Percentiles rank a stretch among this genome's conserved stretches.
Evolutionary conservation across 2,888 invertebrate genomes (phyloP).

Genomic region (Anagyrus pseudococci): DNA sequence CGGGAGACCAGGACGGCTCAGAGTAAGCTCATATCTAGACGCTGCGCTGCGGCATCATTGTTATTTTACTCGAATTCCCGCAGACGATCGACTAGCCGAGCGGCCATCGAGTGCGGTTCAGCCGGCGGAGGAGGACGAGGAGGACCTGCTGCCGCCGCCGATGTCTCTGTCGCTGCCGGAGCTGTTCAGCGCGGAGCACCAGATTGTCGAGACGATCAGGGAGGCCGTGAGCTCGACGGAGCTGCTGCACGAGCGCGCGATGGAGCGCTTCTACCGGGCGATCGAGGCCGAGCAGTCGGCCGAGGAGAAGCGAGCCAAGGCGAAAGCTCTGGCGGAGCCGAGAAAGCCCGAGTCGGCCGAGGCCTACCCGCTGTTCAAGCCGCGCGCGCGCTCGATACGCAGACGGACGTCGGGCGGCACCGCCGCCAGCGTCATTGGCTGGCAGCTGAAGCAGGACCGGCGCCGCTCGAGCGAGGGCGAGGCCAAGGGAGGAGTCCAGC

Average conservation of each 20-base stretch:
- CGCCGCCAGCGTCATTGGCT: conserved; percentile 52
- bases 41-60: neutral
- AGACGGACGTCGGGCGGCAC: conserved; percentile 54
- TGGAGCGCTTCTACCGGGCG: conserved; percentile 82
- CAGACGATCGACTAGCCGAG: neutral
- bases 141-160: conserved; percentile 70
- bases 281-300: conserved; percentile 77
- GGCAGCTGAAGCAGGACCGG: conserved; percentile 50
- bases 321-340: conserved; percentile 38
- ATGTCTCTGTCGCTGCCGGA: conserved; percentile 85
- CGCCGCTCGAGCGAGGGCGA: conserved; percentile 57
- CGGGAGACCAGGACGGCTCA: neutral
- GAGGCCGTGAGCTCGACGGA: conserved; percentile 84
- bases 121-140: conserved; percentile 15
- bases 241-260: conserved; percentile 80
- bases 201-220: conserved; percentile 66
- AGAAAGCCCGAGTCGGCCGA: conserved; percentile 43
- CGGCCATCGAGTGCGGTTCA: neutral
- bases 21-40: neutral
- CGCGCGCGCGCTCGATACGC: neutral
- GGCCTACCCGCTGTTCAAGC: conserved; percentile 63
- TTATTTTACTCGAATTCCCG: neutral
- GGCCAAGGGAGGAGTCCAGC: conserved; percentile 30
- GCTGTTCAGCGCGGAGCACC: conserved; percentile 68
- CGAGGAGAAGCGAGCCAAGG: conserved; percentile 57